A percentile compares a stretch with the other conserved stretches of the same genome.
These are phyloP conservation scores for Saguinus imperator DNA, from an alignment of 2,113 vertebrate species.

Conservation along the genomic window DNA sequence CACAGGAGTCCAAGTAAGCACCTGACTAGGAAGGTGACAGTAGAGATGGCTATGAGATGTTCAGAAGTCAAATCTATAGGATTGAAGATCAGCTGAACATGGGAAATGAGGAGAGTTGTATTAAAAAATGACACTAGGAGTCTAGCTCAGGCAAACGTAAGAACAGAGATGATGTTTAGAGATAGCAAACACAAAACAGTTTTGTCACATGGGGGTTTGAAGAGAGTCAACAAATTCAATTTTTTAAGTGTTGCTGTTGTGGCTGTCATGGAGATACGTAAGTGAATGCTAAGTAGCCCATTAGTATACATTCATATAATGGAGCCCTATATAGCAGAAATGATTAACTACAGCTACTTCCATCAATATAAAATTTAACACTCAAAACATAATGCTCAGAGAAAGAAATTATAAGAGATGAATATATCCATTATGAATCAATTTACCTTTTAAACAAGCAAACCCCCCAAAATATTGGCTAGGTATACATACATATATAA, in stretches of 20 bases:
- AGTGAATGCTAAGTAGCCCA: neutral
- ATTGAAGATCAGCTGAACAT: neutral
- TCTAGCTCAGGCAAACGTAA: neutral
- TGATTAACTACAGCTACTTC: neutral
- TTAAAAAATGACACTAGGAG: neutral
- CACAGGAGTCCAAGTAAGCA: neutral
- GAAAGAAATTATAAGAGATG: neutral
- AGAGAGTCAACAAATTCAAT: neutral
- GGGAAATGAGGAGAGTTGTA: neutral
- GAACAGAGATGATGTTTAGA: neutral
- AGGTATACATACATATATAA: neutral
- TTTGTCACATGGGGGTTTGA: neutral
- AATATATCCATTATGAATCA: neutral
- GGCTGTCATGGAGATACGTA: neutral
- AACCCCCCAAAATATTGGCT: neutral
- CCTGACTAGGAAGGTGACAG: neutral
- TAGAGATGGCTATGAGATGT: neutral
- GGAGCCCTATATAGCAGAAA: neutral
- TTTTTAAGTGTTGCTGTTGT: neutral
- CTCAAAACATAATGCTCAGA: neutral
- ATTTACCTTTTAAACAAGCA: conserved; percentile 28
- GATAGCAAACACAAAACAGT: neutral
- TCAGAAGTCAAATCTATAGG: neutral
- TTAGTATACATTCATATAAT: neutral
- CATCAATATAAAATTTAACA: neutral